Evolutionary conservation across 2,888 invertebrate genomes (phyloP).

Genomic region (Drosophila borborema): DNA sequence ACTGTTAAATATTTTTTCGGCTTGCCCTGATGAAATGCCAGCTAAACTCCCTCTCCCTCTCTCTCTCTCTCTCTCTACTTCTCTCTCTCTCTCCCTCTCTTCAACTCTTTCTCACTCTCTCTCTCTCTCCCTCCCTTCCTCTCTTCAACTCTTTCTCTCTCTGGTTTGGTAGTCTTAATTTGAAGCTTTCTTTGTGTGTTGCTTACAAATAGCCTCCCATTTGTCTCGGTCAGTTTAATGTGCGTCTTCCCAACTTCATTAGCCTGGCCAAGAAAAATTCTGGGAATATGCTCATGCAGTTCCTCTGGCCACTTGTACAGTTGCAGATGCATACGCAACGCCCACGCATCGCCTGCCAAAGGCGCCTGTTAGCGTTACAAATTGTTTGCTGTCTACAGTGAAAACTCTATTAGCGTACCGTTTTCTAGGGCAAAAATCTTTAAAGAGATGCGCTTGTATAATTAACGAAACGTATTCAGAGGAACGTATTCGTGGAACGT

Average conservation of each 20-base stretch:
- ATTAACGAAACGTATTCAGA: not conserved
- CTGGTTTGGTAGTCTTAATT: constrained; percentile 57
- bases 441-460: not conserved
- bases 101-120: not conserved
- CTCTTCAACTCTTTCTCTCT: not conserved
- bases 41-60: not conserved
- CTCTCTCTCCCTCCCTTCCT: not conserved
- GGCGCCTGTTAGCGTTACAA: constrained; percentile 3
- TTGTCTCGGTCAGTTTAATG: constrained; percentile 73
- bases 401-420: constrained; percentile 1
- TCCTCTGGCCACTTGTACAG: constrained; percentile 42
- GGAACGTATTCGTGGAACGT: not conserved
- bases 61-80: not conserved
- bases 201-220: constrained; percentile 66
- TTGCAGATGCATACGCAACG: constrained; percentile 45
- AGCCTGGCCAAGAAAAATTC: constrained; percentile 47
- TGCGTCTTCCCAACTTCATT: constrained; percentile 70
- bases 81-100: not conserved
- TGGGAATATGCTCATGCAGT: constrained; percentile 23
- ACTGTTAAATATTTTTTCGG: constrained; percentile 47
- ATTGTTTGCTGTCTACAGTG: not conserved
- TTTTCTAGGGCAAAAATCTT: not conserved
- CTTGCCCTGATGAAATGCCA: constrained; percentile 33
- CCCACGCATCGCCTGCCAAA: constrained; percentile 23
- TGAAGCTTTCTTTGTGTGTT: constrained; percentile 51